These are phyloP conservation scores for Cirrhinus molitorella DNA, from an alignment of 2,797 vertebrate species.

Conservation along the genomic window DNA sequence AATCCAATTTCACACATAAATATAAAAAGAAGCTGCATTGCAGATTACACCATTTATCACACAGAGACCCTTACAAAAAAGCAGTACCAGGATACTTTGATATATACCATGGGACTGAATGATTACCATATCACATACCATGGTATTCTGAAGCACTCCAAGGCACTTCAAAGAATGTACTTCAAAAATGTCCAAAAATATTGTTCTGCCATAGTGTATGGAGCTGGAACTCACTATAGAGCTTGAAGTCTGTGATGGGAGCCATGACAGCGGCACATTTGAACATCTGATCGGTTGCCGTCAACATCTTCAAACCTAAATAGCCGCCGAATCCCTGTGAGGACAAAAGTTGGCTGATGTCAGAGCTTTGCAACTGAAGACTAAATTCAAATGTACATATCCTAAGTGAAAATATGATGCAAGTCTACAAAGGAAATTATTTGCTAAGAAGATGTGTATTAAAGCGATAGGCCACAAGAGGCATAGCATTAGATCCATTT, in stretches of 20 bases:
- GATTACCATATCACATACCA: slow-evolving; percentile 14
- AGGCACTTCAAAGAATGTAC: background rate
- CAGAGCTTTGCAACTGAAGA: slow-evolving; percentile 69
- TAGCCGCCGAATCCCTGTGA: slow-evolving; percentile 84
- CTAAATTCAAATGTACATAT: slow-evolving; percentile 2
- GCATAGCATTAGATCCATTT: background rate
- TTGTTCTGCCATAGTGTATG: background rate
- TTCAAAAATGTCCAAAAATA: background rate
- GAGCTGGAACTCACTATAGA: slow-evolving; percentile 79
- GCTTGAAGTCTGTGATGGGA: slow-evolving; percentile 84
- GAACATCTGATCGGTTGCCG: slow-evolving; percentile 79
- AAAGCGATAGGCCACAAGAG: slow-evolving; percentile 6
- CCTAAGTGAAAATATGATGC: background rate
- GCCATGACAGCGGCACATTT: slow-evolving; percentile 79
- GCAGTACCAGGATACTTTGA: background rate
- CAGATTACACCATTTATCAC: background rate
- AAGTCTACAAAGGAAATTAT: background rate
- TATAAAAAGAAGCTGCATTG: background rate
- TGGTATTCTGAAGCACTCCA: background rate
- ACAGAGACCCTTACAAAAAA: background rate
- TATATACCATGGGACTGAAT: slow-evolving; percentile 7
- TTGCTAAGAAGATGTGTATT: background rate
- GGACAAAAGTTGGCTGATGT: slow-evolving; percentile 71
- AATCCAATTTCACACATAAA: background rate
- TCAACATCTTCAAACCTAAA: slow-evolving; percentile 83